A percentile compares a stretch with the other conserved stretches of the same genome.
phyloP scores from a whole-genome alignment of 2,888 invertebrate species.

The Spisula subtruncata region DNA sequence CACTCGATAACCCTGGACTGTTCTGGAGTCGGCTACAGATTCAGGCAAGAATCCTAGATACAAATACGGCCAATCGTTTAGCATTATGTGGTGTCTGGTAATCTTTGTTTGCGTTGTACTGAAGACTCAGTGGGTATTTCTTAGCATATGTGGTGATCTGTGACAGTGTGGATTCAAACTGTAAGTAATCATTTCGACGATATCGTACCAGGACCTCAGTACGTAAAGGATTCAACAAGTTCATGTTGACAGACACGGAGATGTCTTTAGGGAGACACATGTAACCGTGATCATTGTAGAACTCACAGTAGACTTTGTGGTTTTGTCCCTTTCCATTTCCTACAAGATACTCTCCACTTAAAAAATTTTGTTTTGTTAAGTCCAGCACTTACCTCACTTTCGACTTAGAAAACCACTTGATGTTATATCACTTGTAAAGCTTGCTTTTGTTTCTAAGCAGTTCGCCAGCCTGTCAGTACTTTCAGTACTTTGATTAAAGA shows the following conservation, averaged over 20 bases:
- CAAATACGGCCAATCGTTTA: slow-evolving; percentile 39
- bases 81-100: slow-evolving; percentile 37
- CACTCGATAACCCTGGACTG: slow-evolving; percentile 38
- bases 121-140: slow-evolving; percentile 41
- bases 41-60: slow-evolving; percentile 51
- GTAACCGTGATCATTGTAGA: slow-evolving; percentile 36
- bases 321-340: slow-evolving; percentile 35
- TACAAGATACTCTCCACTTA: neutral
- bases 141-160: slow-evolving; percentile 29
- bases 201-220: slow-evolving; percentile 44
- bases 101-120: slow-evolving; percentile 37
- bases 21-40: neutral
- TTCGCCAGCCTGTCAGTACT: no score
- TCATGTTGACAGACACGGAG: slow-evolving; percentile 23
- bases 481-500: no score
- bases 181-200: slow-evolving; percentile 31
- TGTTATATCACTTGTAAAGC: no score
- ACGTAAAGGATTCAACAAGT: slow-evolving; percentile 27
- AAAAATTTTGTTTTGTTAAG: neutral
- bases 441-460: no score
- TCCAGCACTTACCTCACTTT: slow-evolving; percentile 17
- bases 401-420: no score
- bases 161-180: slow-evolving; percentile 36
- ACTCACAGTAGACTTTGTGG: slow-evolving; percentile 53
- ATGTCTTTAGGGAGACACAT: slow-evolving; percentile 49